Evolutionary conservation across 2,113 vertebrate species (phyloP).

Genomic region (Chamaea fasciata): DNA sequence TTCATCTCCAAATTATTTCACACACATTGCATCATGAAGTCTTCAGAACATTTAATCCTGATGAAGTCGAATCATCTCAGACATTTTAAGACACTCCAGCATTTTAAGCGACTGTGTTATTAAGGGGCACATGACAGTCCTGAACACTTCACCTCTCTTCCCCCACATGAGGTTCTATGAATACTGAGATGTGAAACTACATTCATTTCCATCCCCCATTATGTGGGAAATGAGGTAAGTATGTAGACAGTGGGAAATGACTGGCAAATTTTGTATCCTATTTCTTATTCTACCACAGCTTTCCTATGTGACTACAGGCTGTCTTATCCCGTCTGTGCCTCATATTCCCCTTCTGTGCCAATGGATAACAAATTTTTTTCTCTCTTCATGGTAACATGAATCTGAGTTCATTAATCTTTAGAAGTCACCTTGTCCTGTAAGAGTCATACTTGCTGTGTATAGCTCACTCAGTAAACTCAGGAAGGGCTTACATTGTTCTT

Average conservation of each 20-base stretch:
- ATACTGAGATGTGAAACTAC: not conserved
- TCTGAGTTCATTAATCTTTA: slow-evolving; percentile 10
- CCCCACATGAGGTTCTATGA: not conserved
- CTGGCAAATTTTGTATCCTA: not conserved
- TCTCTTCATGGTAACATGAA: not conserved
- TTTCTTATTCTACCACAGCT: not conserved
- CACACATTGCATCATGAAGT: not conserved
- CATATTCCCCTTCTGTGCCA: not conserved
- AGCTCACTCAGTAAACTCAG: not conserved
- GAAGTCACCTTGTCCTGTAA: not conserved
- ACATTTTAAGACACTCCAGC: not conserved
- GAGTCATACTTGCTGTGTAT: not conserved
- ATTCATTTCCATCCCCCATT: not conserved
- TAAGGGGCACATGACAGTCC: not conserved
- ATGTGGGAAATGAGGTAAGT: not conserved
- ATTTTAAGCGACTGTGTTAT: not conserved
- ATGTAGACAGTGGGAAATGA: not conserved
- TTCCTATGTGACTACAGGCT: not conserved
- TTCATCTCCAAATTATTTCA: slow-evolving; percentile 30
- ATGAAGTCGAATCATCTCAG: not conserved
- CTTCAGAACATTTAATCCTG: slow-evolving; percentile 30
- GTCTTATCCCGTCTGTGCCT: not conserved
- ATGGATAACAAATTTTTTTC: not conserved
- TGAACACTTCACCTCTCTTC: not conserved
- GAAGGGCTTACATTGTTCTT: not conserved